phyloP scores from a whole-genome alignment of 2,113 vertebrate species.

The Dasyornis broadbenti region DNA sequence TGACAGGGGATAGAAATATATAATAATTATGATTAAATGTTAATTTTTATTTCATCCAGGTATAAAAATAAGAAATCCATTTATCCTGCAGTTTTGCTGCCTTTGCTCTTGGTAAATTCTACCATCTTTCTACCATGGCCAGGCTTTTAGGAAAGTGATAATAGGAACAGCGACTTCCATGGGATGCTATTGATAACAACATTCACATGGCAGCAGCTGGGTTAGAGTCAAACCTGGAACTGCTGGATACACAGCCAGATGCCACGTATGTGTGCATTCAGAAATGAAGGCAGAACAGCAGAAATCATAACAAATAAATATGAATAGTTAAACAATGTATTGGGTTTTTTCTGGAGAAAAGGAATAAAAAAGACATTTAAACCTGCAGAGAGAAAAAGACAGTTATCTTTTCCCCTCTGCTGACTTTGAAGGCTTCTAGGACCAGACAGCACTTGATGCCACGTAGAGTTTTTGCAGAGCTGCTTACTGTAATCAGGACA shows the following conservation, averaged over 20 bases:
- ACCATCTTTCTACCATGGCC: neutral
- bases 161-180: neutral
- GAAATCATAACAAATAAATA: neutral
- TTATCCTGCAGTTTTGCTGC: neutral
- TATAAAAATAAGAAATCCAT: neutral
- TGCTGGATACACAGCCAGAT: neutral
- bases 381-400: neutral
- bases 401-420: neutral
- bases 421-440: neutral
- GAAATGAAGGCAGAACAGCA: neutral
- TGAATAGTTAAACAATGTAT: neutral
- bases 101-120: neutral
- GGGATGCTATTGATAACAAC: neutral
- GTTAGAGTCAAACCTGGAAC: neutral
- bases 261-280: neutral
- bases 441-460: neutral
- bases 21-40: neutral
- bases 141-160: neutral
- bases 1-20: neutral
- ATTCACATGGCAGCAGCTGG: neutral
- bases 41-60: neutral
- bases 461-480: neutral
- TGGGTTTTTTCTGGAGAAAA: neutral
- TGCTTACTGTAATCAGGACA: neutral
- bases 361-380: neutral